Percentiles rank a stretch among this genome's conserved stretches.
phyloP scores from a whole-genome alignment of 2,888 invertebrate species.

The Drepana falcataria region DNA sequence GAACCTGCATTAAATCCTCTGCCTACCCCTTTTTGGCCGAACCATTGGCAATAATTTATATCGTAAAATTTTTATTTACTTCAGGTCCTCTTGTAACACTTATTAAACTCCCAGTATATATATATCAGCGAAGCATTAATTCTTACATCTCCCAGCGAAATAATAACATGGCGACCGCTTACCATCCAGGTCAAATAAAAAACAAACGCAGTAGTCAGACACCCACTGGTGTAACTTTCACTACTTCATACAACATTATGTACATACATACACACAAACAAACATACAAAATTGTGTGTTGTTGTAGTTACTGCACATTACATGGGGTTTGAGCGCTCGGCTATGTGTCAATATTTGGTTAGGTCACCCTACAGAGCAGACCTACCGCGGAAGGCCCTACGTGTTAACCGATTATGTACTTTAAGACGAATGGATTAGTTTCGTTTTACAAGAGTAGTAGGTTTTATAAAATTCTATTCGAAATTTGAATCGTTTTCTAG shows the following conservation, averaged over 20 bases:
- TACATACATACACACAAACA: slow-evolving; percentile 3
- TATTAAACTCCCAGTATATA: too few relatives aligned
- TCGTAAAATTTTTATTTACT: too few relatives aligned
- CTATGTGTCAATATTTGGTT: slow-evolving; percentile 56
- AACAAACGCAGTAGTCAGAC: not conserved
- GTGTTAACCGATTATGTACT: slow-evolving; percentile 32
- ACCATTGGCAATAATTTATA: too few relatives aligned
- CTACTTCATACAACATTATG: slow-evolving; percentile 1
- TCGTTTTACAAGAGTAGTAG: not conserved
- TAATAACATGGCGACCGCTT: too few relatives aligned
- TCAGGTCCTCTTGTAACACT: too few relatives aligned
- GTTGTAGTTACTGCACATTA: slow-evolving; percentile 44
- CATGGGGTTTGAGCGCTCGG: slow-evolving; percentile 21
- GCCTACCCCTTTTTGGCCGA: too few relatives aligned
- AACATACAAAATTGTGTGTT: slow-evolving; percentile 33
- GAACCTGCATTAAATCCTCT: too few relatives aligned
- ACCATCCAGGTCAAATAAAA: not conserved
- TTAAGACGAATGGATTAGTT: slow-evolving; percentile 5
- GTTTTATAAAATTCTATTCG: not conserved
- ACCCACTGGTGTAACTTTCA: slow-evolving; percentile 7
- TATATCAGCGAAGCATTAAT: too few relatives aligned
- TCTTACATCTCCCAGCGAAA: too few relatives aligned
- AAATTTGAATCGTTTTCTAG: not conserved
- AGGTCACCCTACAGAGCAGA: slow-evolving; percentile 45
- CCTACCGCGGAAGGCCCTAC: slow-evolving; percentile 46